These are phyloP conservation scores for Acanthosepion esculentum DNA, from an alignment of 2,888 invertebrate genomes.

Conservation along the genomic window DNA sequence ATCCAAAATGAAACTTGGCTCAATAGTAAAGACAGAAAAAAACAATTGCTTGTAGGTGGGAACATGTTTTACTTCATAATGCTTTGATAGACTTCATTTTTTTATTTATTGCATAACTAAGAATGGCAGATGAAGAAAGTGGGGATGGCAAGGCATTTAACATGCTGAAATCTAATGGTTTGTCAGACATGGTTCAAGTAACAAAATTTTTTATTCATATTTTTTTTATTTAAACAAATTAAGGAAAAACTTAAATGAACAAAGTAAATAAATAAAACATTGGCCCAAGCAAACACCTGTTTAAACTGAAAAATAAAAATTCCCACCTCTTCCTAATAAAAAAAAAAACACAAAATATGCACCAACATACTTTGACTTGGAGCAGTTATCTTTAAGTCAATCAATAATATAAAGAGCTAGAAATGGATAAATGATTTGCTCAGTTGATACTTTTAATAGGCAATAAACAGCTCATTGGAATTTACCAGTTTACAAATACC, in stretches of 20 bases:
- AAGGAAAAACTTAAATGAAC: conserved; percentile 35
- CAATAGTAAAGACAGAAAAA: conserved; percentile 33
- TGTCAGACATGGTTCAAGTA: conserved; percentile 47
- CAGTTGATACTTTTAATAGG: conserved; percentile 33
- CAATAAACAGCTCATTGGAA: conserved; percentile 33
- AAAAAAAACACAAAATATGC: not conserved
- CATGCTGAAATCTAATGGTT: conserved; percentile 47
- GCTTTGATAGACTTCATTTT: not conserved
- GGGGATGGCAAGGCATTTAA: conserved; percentile 44
- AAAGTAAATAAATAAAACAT: conserved; percentile 38
- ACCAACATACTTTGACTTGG: not conserved
- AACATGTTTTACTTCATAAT: not conserved
- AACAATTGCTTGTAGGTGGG: not conserved
- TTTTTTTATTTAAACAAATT: not conserved
- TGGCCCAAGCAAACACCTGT: conserved; percentile 43
- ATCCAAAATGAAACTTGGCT: not conserved
- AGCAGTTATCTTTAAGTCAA: not conserved
- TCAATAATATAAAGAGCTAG: conserved; percentile 10
- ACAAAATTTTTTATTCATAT: conserved; percentile 41
- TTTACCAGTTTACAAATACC: not conserved
- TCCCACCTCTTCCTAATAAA: not conserved
- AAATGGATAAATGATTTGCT: conserved; percentile 33
- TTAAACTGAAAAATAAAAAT: conserved; percentile 1
- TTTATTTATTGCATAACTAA: conserved; percentile 3
- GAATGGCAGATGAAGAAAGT: conserved; percentile 47